A percentile compares a stretch with the other conserved stretches of the same genome.
Conservation (phyloP, 2,888 invertebrate genomes). For the Napeogenes inachia region DNA sequence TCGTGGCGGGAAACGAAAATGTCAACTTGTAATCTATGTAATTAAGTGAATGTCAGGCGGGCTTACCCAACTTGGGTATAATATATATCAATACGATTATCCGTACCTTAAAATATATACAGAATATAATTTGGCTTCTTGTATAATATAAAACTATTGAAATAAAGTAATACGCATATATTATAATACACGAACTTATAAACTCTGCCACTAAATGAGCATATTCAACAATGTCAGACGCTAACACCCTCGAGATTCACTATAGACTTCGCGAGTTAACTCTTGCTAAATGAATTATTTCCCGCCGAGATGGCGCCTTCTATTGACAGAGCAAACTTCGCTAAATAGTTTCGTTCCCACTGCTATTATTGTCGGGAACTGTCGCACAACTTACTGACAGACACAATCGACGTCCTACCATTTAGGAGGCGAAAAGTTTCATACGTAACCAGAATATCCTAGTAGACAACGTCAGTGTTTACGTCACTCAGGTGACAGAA, state of each 20-base stretch:
- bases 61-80: conserved; percentile 41
- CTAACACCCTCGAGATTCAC: conserved; percentile 45
- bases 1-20: conserved; percentile 61
- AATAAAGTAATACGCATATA: neutral
- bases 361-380: conserved; percentile 69
- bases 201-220: conserved; percentile 38
- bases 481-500: too few relatives aligned
- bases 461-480: neutral
- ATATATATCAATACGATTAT: conserved; percentile 14
- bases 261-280: conserved; percentile 56
- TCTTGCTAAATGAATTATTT: conserved; percentile 72
- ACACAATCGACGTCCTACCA: conserved; percentile 40
- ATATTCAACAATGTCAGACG: conserved; percentile 37
- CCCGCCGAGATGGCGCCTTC: conserved; percentile 63
- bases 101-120: too few relatives aligned
- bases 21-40: conserved; percentile 76
- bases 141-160: too few relatives aligned
- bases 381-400: conserved; percentile 61
- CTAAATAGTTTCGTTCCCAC: conserved; percentile 75
- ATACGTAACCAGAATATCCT: conserved; percentile 19
- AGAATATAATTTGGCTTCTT: too few relatives aligned
- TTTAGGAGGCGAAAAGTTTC: conserved; percentile 29
- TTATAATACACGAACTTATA: conserved; percentile 17
- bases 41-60: conserved; percentile 73
- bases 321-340: conserved; percentile 71